These are phyloP conservation scores for Lagodon rhomboides DNA, from an alignment of 2,797 vertebrate species.

Conservation along the genomic window DNA sequence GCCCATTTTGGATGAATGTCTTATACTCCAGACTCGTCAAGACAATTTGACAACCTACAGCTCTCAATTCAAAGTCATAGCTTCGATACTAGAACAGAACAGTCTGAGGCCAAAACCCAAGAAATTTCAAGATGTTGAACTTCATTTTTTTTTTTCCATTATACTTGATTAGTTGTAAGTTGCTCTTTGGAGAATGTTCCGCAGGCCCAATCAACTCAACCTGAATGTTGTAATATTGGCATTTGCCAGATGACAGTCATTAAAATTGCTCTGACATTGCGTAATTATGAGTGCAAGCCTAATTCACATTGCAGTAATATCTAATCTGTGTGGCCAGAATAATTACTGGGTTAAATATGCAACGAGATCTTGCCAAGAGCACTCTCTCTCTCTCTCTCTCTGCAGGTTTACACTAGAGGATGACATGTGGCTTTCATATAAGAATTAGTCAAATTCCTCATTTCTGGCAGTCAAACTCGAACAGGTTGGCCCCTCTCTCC, in stretches of 20 bases:
- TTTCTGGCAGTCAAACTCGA: conserved; percentile 71
- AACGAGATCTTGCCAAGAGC: conserved; percentile 50
- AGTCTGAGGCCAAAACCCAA: neutral
- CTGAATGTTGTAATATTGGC: conserved; percentile 22
- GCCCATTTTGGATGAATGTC: neutral
- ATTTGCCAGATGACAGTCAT: conserved; percentile 66
- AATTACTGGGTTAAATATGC: conserved; percentile 66
- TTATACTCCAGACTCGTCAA: neutral
- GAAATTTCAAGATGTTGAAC: neutral
- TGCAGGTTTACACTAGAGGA: conserved; percentile 62
- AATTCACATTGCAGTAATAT: conserved; percentile 55
- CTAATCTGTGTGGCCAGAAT: conserved; percentile 52
- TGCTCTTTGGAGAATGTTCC: conserved; percentile 19
- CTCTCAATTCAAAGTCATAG: neutral
- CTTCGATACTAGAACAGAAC: conserved; percentile 17
- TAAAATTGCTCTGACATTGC: conserved; percentile 37
- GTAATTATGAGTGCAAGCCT: conserved; percentile 47
- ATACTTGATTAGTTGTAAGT: conserved; percentile 12
- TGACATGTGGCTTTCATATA: conserved; percentile 81
- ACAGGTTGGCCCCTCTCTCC: conserved; percentile 72
- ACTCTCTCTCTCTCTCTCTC: conserved; percentile 61
- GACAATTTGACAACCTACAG: no score
- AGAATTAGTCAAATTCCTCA: conserved; percentile 77
- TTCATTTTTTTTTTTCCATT: neutral
- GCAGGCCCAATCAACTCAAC: conserved; percentile 24